These are phyloP conservation scores for Oncorhynchus kisutch DNA, from an alignment of 2,113 vertebrate genomes.

Conservation along the genomic window DNA sequence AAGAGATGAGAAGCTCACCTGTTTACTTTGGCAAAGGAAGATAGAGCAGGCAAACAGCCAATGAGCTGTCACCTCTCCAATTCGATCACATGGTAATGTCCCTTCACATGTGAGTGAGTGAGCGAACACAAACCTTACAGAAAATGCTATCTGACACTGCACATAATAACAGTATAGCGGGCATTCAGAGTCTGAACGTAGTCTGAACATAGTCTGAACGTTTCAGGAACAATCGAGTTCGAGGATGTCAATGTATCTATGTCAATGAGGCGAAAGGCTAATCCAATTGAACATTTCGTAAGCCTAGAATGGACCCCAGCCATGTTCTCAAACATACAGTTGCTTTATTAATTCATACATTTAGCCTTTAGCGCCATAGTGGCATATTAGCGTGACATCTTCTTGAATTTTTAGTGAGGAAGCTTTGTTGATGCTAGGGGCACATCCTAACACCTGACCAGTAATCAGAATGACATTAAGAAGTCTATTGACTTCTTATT, in stretches of 20 bases:
- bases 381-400: conserved; percentile 29
- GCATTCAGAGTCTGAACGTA: conserved; percentile 10
- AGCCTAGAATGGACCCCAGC: not conserved
- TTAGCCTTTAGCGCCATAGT: conserved; percentile 3
- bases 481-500: too few relatives aligned
- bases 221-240: conserved; percentile 7
- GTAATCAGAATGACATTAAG: conserved; percentile 7
- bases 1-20: conserved; percentile 81
- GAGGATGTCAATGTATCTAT: conserved; percentile 28
- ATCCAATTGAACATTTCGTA: not conserved
- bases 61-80: conserved; percentile 73
- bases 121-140: conserved; percentile 16
- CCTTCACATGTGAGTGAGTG: conserved; percentile 56
- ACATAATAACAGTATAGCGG: conserved; percentile 21
- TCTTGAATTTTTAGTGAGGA: conserved; percentile 11
- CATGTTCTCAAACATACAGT: conserved; percentile 20
- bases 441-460: conserved; percentile 8
- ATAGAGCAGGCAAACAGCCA: conserved; percentile 76
- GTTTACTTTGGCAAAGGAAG: conserved; percentile 79
- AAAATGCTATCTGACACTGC: conserved; percentile 37
- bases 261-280: not conserved
- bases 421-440: conserved; percentile 9
- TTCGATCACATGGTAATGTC: conserved; percentile 69
- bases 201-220: not conserved
- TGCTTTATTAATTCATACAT: conserved; percentile 25